Evolutionary conservation across 1,140 invertebrate genomes (phyloP), one percentile per base, ranked within the genome.

Genomic region (Coenobita brevimanus): DNA sequence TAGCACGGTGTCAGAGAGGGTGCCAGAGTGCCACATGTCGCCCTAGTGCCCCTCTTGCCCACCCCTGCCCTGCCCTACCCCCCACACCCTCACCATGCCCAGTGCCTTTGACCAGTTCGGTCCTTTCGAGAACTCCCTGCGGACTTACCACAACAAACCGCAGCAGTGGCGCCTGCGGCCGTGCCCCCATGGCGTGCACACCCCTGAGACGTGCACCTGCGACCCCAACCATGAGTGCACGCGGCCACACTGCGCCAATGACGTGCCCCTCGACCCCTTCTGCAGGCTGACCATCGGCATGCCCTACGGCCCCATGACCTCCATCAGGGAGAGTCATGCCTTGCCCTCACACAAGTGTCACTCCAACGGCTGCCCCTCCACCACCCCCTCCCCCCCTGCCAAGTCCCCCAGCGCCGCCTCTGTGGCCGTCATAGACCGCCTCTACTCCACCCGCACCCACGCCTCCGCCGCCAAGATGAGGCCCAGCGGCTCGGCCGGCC

Each of bases 361-460:
- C 54, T 89, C 89, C 21, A 75, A 27, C 30, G 89, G 89, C 6
- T 89, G 89, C 64, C 57, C 41, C 30, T 64, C 83, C 27, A 50
- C 76, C 3, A 67, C 84, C 30, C 83, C 89, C 57, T 64, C 81
- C 46, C 78, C 85, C 33, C 85, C 85, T 33, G 41, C 64, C 27
- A 80, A 81, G 64, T 84, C 36, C 80, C 73, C 60, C 36, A 36
- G 91, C 85, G 78, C 89, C 79, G 88, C 80, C 76, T 79, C 82
- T 10, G 36, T 73, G 86, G 89, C 76, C n/a, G 86, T 89, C 41
- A 89, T 89, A 54, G 93, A 93, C 76, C 92, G 94, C 41, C 90
- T 94, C 41, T 94, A 94, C 81, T 91, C 92, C 3, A 93, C 94
- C 87, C 93, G 93, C 24, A 95, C 94, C 21, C 94, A 93, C 92